Evolutionary conservation across 2,797 vertebrate genomes (phyloP).

Genomic region (Falco columbarius): DNA sequence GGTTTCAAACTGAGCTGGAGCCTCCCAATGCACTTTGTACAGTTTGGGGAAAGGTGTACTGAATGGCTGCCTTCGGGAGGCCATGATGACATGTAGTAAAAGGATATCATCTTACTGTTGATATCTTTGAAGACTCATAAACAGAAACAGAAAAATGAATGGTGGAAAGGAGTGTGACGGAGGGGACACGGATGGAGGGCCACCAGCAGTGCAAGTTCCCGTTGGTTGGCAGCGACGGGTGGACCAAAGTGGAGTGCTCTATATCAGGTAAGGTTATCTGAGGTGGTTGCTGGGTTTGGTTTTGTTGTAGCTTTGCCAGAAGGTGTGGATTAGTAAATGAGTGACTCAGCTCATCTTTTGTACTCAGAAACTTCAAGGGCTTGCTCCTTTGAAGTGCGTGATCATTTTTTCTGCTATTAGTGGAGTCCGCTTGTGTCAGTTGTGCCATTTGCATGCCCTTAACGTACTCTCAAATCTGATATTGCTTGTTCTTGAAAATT

Average conservation of each 20-base stretch:
- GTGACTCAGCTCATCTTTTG: fast-evolving
- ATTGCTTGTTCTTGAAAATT: neutral
- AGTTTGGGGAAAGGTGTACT: slow-evolving; percentile 78
- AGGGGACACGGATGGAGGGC: slow-evolving; percentile 87
- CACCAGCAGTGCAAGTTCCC: slow-evolving; percentile 91
- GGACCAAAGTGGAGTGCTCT: slow-evolving; percentile 88
- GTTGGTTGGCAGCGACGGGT: slow-evolving; percentile 95
- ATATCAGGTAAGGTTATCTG: slow-evolving; percentile 87
- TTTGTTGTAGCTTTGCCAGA: neutral
- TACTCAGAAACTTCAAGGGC: fast-evolving
- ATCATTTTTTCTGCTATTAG: neutral
- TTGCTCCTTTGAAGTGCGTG: fast-evolving
- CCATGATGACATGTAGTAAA: slow-evolving; percentile 86
- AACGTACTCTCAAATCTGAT: neutral
- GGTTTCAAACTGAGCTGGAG: slow-evolving; percentile 86
- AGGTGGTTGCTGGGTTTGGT: neutral
- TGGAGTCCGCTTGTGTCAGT: neutral
- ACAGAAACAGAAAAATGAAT: slow-evolving; percentile 97
- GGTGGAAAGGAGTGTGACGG: slow-evolving; percentile 95
- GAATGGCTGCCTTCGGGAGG: slow-evolving; percentile 83
- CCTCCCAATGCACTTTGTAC: slow-evolving; percentile 79
- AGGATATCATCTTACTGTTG: slow-evolving; percentile 88
- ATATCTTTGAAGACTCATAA: slow-evolving; percentile 89
- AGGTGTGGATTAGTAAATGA: fast-evolving
- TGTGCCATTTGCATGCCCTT: neutral